Conservation (phyloP, 2,888 invertebrate genomes). For the Elmis aenea region DNA sequence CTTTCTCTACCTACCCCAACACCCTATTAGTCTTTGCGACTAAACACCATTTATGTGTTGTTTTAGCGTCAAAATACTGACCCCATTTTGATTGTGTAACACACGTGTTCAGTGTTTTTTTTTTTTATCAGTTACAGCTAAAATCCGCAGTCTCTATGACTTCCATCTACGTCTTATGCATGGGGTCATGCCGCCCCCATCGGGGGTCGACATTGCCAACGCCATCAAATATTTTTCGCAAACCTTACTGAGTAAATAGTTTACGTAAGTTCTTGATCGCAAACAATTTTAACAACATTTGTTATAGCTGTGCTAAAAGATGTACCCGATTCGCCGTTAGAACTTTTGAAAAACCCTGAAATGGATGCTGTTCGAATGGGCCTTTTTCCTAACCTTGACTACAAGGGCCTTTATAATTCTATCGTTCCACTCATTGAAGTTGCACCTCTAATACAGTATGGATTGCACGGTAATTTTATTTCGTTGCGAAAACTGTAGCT, state of each 20-base stretch:
- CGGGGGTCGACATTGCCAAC: conserved; percentile 93
- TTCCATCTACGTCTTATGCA: conserved; percentile 90
- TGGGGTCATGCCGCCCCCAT: conserved; percentile 86
- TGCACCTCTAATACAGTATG: conserved; percentile 86
- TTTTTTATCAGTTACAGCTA: conserved; percentile 96
- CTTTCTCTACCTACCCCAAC: conserved; percentile 20
- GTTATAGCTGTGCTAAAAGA: conserved; percentile 88
- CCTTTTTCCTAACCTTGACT: conserved; percentile 94
- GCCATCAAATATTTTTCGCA: conserved; percentile 98
- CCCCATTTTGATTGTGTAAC: no score
- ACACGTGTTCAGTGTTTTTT: no score
- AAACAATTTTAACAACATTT: conserved; percentile 8
- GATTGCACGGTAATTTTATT: conserved; percentile 64
- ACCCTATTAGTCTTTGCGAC: conserved; percentile 10
- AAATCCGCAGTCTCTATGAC: conserved; percentile 95
- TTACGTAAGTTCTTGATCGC: conserved; percentile 3
- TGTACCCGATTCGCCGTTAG: conserved; percentile 87
- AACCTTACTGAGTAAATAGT: conserved; percentile 78
- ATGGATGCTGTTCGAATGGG: conserved; percentile 83
- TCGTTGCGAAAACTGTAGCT: not conserved
- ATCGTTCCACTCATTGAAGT: conserved; percentile 87
- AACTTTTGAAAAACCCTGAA: conserved; percentile 83
- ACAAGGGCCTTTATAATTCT: conserved; percentile 91
- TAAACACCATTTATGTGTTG: conserved; percentile 11
- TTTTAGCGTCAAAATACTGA: no score